phyloP scores from a whole-genome alignment of 2,888 invertebrate genomes.

The Lordiphosa fenestrarum region DNA sequence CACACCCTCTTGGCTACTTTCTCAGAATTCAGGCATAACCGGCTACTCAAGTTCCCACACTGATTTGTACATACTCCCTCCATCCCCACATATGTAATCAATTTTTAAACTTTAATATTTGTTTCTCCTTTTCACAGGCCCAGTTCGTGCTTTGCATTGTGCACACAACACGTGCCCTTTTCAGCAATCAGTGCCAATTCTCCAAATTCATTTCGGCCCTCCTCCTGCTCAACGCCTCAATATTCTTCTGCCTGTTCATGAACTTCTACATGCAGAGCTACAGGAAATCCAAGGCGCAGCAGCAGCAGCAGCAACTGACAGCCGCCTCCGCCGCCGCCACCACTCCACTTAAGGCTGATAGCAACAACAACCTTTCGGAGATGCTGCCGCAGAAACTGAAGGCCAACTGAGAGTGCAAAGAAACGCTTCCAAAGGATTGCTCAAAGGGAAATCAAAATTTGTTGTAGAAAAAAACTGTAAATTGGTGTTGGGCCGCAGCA shows the following conservation, averaged over 20 bases:
- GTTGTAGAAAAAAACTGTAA: slow-evolving; percentile 42
- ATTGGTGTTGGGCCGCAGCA: slow-evolving; percentile 65
- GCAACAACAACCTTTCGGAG: slow-evolving; percentile 52
- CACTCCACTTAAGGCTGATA: slow-evolving; percentile 40
- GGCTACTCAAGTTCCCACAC: slow-evolving; percentile 21
- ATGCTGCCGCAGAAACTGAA: slow-evolving; percentile 61
- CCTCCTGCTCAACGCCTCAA: slow-evolving; percentile 88
- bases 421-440: slow-evolving; percentile 44
- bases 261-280: slow-evolving; percentile 95
- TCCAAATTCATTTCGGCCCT: slow-evolving; percentile 86
- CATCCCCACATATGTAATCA: background rate
- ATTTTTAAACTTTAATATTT: background rate
- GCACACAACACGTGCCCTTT: slow-evolving; percentile 78
- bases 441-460: slow-evolving; percentile 27
- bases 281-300: slow-evolving; percentile 78
- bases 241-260: slow-evolving; percentile 94
- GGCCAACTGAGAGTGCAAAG: slow-evolving; percentile 47
- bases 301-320: slow-evolving; percentile 32
- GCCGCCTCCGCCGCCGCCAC: background rate
- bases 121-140: slow-evolving; percentile 67
- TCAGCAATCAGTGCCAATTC: slow-evolving; percentile 79
- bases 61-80: background rate
- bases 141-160: slow-evolving; percentile 80
- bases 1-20: slow-evolving; percentile 16
- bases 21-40: slow-evolving; percentile 47